These are phyloP conservation scores for Meles meles DNA, from an alignment of 2,113 vertebrate species.

Conservation along the genomic window DNA sequence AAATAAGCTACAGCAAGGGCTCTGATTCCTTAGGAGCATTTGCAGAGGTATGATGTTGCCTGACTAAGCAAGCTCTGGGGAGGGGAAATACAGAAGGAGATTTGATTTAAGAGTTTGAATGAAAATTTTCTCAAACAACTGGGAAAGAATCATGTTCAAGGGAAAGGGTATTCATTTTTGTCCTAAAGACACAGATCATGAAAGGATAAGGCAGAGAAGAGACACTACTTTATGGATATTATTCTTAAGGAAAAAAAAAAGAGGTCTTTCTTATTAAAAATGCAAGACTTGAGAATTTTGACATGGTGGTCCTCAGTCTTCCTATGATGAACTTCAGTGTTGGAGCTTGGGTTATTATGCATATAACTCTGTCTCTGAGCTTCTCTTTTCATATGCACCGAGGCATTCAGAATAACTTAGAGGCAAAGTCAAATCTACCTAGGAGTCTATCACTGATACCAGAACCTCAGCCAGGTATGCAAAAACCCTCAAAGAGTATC, in stretches of 20 bases:
- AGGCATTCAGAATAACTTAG: neutral
- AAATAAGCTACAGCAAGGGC: neutral
- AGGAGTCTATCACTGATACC: neutral
- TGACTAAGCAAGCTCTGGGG: neutral
- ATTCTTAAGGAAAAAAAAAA: slow-evolving; percentile 36
- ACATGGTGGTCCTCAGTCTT: neutral
- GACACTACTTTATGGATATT: neutral
- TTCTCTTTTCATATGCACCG: neutral
- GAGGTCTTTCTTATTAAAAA: slow-evolving; percentile 53
- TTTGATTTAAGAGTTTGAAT: slow-evolving; percentile 21
- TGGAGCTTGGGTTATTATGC: neutral
- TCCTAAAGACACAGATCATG: slow-evolving; percentile 8
- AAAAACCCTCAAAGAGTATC: neutral
- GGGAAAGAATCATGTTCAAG: slow-evolving; percentile 20
- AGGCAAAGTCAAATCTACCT: neutral
- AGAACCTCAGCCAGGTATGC: neutral
- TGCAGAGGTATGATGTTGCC: neutral
- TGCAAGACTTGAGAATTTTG: slow-evolving; percentile 21
- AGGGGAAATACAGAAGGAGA: neutral
- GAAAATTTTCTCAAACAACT: slow-evolving; percentile 32
- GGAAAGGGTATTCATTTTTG: neutral
- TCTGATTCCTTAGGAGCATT: slow-evolving; percentile 46
- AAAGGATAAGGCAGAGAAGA: slow-evolving; percentile 30
- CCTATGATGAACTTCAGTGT: neutral
- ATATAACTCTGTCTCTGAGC: neutral